Evolutionary conservation across 2,113 vertebrate species (phyloP).

Genomic region (Melanocharis versteri): DNA sequence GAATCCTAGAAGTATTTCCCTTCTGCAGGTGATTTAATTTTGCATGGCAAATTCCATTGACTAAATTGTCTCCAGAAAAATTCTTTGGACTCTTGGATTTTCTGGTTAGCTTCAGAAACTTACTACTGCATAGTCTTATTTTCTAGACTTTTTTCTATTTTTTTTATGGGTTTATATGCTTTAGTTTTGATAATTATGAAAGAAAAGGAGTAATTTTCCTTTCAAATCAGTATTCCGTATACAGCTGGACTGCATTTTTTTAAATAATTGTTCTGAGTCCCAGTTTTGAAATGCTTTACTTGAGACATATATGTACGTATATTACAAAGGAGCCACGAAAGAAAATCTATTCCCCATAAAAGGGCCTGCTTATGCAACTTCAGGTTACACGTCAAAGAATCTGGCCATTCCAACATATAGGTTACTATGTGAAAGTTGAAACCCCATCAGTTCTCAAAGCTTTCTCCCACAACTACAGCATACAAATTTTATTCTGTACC

Average conservation of each 20-base stretch:
- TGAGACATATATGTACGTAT: background rate
- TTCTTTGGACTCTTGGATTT: background rate
- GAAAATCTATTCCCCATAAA: background rate
- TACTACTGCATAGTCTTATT: background rate
- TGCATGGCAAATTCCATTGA: background rate
- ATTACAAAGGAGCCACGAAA: background rate
- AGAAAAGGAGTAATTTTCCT: background rate
- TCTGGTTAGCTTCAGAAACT: background rate
- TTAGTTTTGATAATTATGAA: background rate
- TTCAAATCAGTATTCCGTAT: background rate
- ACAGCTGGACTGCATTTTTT: background rate
- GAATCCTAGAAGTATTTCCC: background rate
- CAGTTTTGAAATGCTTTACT: background rate
- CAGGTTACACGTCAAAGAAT: background rate
- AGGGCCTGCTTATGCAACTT: background rate
- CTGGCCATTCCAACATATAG: background rate
- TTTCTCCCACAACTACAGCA: background rate
- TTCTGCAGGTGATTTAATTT: background rate
- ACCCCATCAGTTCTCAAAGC: background rate
- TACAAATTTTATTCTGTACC: background rate
- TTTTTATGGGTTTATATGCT: background rate
- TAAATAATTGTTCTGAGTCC: accelerated
- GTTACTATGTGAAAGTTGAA: background rate
- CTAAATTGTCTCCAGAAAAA: background rate
- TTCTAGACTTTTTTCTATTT: background rate